Base-by-base conservation (phyloP, 2,888 invertebrate species). In the Euzophera pinguis region DNA sequence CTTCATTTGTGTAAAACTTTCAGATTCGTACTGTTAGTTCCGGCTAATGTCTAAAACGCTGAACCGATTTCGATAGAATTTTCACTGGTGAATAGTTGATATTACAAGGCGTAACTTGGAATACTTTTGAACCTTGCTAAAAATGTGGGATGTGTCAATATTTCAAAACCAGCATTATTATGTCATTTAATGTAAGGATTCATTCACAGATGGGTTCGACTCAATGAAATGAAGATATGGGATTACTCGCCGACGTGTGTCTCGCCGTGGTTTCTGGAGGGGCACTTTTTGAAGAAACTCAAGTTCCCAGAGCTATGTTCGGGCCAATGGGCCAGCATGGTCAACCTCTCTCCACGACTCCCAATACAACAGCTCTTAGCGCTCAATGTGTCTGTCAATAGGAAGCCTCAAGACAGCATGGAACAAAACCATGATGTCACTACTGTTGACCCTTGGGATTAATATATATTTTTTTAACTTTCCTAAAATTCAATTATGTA, bases 241-340 rank as follows among this genome's bases (percentile, higher is more conserved):
- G 94, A 94, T 68, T 92, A 93, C 43, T 92, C 92, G 5, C 93
- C 94, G 0, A 92, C 92, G 0, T 96, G 95, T 68, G 91, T 94
- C 37, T 94, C 94, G 0, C 95, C 95, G 0, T 94, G 94, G 64
- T 92, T 92, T 61, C 81, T 95, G 6, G 94, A 94, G 43, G 95
- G 95, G 0, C 91, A 92, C 61, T 90, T 92, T 35, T 79, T 95
- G 37, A 92, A 93, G 62, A 93, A 93, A 53, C 89, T 95, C 66
- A 92, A 93, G 53, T 95, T 95, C 63, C 93, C 94, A 22, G 93
- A 94, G 59, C 90, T 95, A 0, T 95, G 95, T 68, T 91, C 94
- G 3, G 95, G 95, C 0, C 95, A 95, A 63, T 95, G 95, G 95
- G 94, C 95, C 16, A 95, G 95, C 62, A 94, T 95, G 94, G 91